phyloP scores from a whole-genome alignment of 1,140 invertebrate genomes.

The Heterodera schachtii region DNA sequence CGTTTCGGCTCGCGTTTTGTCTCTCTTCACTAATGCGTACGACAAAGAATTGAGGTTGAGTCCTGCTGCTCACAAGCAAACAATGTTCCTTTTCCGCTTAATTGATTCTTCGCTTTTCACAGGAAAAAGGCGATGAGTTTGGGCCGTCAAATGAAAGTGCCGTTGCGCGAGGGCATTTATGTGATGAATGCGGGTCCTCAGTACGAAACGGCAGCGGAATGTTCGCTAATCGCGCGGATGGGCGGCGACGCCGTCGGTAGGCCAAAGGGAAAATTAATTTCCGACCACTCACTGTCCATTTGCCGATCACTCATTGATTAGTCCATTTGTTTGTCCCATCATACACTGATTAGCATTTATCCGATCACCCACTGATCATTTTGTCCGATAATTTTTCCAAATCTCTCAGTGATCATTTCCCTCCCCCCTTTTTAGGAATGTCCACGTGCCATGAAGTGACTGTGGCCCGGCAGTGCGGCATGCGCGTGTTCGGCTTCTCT shows the following conservation, averaged over 20 bases:
- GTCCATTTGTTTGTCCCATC: neutral
- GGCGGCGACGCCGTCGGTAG: slow-evolving; percentile 66
- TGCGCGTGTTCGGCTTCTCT: slow-evolving; percentile 68
- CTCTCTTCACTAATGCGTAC: slow-evolving; percentile 68
- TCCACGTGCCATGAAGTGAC: slow-evolving; percentile 70
- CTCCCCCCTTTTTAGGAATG: slow-evolving; percentile 48
- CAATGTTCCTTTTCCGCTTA: too few species aligned
- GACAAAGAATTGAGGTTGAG: slow-evolving; percentile 62
- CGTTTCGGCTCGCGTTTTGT: slow-evolving; percentile 70
- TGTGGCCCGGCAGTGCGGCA: slow-evolving; percentile 69
- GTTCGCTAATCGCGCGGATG: slow-evolving; percentile 63
- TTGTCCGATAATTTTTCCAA: neutral
- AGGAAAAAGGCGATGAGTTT: slow-evolving; percentile 65
- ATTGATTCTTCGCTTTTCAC: slow-evolving; percentile 28
- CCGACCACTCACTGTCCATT: too few species aligned
- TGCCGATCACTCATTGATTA: too few species aligned
- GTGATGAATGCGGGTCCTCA: slow-evolving; percentile 68
- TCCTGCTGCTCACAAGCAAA: neutral
- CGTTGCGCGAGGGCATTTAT: slow-evolving; percentile 69
- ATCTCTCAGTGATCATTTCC: too few species aligned
- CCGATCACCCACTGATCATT: too few species aligned
- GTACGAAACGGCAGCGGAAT: slow-evolving; percentile 70
- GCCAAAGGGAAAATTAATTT: neutral
- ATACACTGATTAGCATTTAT: too few species aligned
- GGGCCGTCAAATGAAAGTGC: slow-evolving; percentile 63